These are phyloP conservation scores for Eumerus sabulonum DNA, from an alignment of 2,888 invertebrate genomes.

Conservation along the genomic window DNA sequence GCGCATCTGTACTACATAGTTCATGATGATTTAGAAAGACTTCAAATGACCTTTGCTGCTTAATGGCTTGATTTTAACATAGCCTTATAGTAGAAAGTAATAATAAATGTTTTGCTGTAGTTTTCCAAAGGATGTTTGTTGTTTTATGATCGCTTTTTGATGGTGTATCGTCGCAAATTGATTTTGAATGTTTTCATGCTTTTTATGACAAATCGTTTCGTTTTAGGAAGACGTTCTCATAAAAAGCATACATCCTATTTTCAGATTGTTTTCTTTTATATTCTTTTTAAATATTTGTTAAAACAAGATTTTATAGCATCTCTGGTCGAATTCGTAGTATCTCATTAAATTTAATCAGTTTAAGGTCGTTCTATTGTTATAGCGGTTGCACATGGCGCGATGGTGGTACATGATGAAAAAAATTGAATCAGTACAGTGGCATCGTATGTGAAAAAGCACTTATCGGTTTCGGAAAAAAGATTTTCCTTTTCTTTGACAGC, in stretches of 20 bases:
- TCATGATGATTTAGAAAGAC: too few relatives aligned
- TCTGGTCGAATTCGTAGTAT: slow-evolving; percentile 51
- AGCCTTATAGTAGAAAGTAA: too few relatives aligned
- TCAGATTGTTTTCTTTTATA: slow-evolving; percentile 35
- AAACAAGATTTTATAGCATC: slow-evolving; percentile 23
- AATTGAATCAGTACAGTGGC: slow-evolving; percentile 79
- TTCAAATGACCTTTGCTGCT: not conserved
- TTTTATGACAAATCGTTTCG: slow-evolving; percentile 70
- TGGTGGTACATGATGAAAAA: slow-evolving; percentile 80
- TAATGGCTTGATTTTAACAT: too few relatives aligned
- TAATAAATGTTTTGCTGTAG: too few relatives aligned
- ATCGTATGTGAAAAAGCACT: slow-evolving; percentile 80
- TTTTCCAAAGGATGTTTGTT: too few relatives aligned
- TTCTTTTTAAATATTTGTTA: slow-evolving; percentile 36
- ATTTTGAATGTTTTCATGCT: slow-evolving; percentile 66
- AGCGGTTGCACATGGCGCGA: slow-evolving; percentile 75
- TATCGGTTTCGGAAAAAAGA: slow-evolving; percentile 64
- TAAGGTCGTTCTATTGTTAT: slow-evolving; percentile 41
- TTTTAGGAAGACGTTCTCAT: slow-evolving; percentile 69
- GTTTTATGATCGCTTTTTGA: slow-evolving; percentile 19
- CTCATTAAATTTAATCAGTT: not conserved
- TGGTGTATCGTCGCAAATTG: slow-evolving; percentile 66
- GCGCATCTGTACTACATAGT: not conserved
- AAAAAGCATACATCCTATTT: slow-evolving; percentile 69
- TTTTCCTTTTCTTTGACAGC: slow-evolving; percentile 48